Conservation (phyloP, 2,797 vertebrate genomes). For the Epinephelus awoara region DNA sequence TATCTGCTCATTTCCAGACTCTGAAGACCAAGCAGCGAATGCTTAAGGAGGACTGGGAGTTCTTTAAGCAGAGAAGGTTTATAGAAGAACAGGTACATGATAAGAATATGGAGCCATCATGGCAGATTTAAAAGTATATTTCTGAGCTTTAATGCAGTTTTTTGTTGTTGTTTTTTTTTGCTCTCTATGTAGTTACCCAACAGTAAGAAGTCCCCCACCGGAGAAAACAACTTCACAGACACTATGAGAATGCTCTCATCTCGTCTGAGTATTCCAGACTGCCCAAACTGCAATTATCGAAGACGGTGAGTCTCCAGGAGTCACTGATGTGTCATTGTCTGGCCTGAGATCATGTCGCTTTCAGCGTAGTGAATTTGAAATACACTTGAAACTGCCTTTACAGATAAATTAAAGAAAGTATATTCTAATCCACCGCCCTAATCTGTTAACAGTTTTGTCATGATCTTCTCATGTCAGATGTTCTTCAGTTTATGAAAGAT, state of each 20-base stretch:
- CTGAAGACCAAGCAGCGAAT: slow-evolving; percentile 94
- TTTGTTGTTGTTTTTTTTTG: neutral
- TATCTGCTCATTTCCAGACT: slow-evolving; percentile 83
- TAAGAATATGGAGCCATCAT: neutral
- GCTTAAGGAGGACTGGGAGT: slow-evolving; percentile 97
- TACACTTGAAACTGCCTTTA: neutral
- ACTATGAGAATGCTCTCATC: slow-evolving; percentile 97
- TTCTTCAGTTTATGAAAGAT: neutral
- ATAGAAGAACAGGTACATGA: slow-evolving; percentile 94
- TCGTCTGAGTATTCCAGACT: slow-evolving; percentile 95
- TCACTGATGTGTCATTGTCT: slow-evolving; percentile 4
- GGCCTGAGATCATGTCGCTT: neutral
- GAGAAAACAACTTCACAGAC: slow-evolving; percentile 95
- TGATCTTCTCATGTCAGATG: neutral
- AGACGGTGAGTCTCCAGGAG: slow-evolving; percentile 87
- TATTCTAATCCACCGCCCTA: neutral
- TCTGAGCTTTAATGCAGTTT: neutral
- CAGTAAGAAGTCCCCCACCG: slow-evolving; percentile 91
- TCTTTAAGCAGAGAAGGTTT: slow-evolving; percentile 95
- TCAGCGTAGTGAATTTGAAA: neutral
- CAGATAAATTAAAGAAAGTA: too few relatives aligned
- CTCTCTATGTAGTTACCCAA: slow-evolving; percentile 87
- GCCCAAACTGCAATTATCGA: slow-evolving; percentile 98
- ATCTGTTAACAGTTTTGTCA: neutral
- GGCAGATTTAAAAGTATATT: neutral